A percentile compares a stretch with the other conserved stretches of the same genome.
phyloP scores from a whole-genome alignment of 2,113 vertebrate genomes.

The Balaeniceps rex region DNA sequence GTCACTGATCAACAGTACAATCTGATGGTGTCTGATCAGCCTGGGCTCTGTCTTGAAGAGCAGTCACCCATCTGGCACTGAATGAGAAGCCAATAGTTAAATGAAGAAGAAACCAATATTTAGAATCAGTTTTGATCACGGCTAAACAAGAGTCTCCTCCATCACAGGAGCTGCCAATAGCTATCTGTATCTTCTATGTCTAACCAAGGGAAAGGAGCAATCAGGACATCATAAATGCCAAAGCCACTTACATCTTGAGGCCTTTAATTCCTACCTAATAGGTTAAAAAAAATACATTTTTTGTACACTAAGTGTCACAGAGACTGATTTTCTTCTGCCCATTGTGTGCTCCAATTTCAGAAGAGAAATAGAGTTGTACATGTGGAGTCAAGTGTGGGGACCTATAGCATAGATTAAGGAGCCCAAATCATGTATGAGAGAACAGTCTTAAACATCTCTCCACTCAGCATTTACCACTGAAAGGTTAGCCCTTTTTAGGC shows the following conservation, averaged over 20 bases:
- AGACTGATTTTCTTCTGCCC: not conserved
- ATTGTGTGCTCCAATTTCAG: not conserved
- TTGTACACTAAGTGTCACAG: not conserved
- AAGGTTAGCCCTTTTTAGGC: not conserved
- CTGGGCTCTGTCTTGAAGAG: not conserved
- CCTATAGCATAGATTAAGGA: not conserved
- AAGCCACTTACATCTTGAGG: not conserved
- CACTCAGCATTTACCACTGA: not conserved
- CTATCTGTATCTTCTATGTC: not conserved
- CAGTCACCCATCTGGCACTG: not conserved
- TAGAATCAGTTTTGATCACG: not conserved
- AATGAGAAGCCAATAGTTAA: not conserved
- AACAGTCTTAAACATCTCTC: not conserved
- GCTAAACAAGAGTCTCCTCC: not conserved
- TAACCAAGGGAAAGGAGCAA: not conserved
- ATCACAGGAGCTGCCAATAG: not conserved
- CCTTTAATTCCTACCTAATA: not conserved
- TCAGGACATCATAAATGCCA: not conserved
- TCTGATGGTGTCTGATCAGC: not conserved
- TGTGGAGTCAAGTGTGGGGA: not conserved
- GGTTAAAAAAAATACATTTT: not conserved
- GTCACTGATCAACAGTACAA: not conserved
- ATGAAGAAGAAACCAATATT: not conserved
- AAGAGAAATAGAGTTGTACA: not conserved
- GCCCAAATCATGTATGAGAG: not conserved